Conservation (phyloP, 1,140 invertebrate genomes). For the Teleogryllus occipitalis region DNA sequence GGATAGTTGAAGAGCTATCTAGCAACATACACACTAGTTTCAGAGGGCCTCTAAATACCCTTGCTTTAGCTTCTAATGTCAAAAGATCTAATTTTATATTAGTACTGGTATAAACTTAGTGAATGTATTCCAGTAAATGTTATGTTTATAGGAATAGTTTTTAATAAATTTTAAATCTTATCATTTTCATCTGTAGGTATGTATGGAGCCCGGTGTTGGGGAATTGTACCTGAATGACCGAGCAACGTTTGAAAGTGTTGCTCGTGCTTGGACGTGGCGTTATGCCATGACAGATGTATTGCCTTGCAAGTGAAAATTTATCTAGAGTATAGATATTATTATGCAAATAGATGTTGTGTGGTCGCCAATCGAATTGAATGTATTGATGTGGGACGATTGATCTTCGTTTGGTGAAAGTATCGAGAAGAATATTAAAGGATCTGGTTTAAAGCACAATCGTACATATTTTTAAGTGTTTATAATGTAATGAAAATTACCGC, state of each 20-base stretch:
- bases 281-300: conserved; percentile 79
- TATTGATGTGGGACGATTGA: too few species aligned
- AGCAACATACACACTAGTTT: neutral
- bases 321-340: too few species aligned
- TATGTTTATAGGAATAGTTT: neutral
- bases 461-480: too few species aligned
- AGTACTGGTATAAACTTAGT: neutral
- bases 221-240: conserved; percentile 69
- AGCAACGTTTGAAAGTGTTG: conserved; percentile 69
- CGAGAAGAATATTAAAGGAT: too few species aligned
- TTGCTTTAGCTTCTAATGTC: neutral
- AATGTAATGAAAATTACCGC: too few species aligned
- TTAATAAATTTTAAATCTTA: conserved; percentile 12
- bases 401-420: too few species aligned
- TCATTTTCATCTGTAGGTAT: conserved; percentile 47
- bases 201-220: conserved; percentile 85
- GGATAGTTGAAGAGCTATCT: neutral
- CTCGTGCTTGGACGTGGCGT: conserved; percentile 82
- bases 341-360: too few species aligned
- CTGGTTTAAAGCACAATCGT: too few species aligned
- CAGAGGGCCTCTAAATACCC: neutral
- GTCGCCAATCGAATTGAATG: too few species aligned
- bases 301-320: neutral
- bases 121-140: neutral
- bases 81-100: neutral